phyloP scores from a whole-genome alignment of 2,888 invertebrate genomes.

The Pterostichus niger region DNA sequence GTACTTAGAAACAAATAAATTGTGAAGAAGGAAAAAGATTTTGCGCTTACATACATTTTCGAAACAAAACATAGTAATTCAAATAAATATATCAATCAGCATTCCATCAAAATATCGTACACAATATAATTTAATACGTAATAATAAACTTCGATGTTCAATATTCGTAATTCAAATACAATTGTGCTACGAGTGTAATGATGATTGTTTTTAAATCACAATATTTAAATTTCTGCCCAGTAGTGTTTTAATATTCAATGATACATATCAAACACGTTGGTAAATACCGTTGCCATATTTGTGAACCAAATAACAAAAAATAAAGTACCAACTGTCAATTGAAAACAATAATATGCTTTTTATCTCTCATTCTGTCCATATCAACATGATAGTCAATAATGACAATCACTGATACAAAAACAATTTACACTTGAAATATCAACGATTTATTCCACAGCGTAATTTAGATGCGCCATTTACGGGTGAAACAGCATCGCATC shows the following conservation, averaged over 20 bases:
- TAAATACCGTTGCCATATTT: conserved; percentile 22
- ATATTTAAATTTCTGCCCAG: conserved; percentile 34
- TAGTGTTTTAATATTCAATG: conserved; percentile 41
- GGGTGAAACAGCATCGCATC: neutral
- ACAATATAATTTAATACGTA: too few relatives aligned
- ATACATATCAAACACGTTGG: conserved; percentile 17
- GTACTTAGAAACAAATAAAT: too few relatives aligned
- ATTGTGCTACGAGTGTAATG: too few relatives aligned
- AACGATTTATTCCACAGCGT: conserved; percentile 11
- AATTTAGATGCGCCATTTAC: conserved; percentile 47
- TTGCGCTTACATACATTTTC: too few relatives aligned
- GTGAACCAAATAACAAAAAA: conserved; percentile 13
- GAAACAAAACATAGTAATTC: too few relatives aligned
- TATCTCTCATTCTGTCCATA: conserved; percentile 2
- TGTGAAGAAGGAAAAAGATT: too few relatives aligned
- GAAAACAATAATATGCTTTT: conserved; percentile 34
- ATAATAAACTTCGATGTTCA: too few relatives aligned
- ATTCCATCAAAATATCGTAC: too few relatives aligned
- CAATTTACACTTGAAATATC: conserved; percentile 30
- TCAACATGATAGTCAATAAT: conserved; percentile 6
- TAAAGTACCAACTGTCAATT: conserved; percentile 17
- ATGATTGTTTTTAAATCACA: neutral
- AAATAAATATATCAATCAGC: too few relatives aligned
- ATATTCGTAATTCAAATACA: too few relatives aligned
- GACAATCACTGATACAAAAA: conserved; percentile 38